Conservation (phyloP, 2,888 invertebrate genomes). For the Drosophila mayaguana region DNA sequence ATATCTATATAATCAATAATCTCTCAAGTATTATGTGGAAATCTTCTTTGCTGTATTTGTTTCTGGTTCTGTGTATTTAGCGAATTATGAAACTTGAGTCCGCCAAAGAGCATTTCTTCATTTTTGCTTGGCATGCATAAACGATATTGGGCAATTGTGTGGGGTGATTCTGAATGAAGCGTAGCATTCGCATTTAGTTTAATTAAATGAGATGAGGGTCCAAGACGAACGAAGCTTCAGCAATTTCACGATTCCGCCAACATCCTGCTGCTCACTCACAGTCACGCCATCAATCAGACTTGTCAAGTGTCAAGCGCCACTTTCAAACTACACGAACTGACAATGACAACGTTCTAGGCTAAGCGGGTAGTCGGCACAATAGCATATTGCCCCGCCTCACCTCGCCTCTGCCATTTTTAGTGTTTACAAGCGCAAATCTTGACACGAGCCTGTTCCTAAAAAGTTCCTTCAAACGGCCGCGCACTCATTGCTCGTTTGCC, state of each 20-base stretch:
- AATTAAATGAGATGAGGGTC: constrained; percentile 64
- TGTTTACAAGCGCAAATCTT: constrained; percentile 75
- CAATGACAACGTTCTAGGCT: constrained; percentile 64
- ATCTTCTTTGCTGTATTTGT: background rate
- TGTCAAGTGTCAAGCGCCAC: constrained; percentile 72
- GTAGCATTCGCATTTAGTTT: constrained; percentile 64
- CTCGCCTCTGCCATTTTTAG: constrained; percentile 60
- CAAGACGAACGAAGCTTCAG: constrained; percentile 20
- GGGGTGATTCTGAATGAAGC: constrained; percentile 36
- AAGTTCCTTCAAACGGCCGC: constrained; percentile 17
- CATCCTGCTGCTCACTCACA: constrained; percentile 27
- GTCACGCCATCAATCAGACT: constrained; percentile 69
- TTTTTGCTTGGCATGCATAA: constrained; percentile 25
- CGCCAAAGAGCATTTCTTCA: background rate
- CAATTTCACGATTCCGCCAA: constrained; percentile 17
- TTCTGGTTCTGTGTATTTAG: constrained; percentile 5
- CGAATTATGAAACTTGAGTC: constrained; percentile 1
- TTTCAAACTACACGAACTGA: constrained; percentile 75
- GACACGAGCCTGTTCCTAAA: constrained; percentile 49
- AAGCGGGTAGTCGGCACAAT: constrained; percentile 28
- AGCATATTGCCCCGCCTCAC: constrained; percentile 13
- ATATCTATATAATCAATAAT: background rate
- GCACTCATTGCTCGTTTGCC: constrained; percentile 56
- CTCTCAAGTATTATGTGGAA: background rate
- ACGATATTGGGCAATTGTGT: constrained; percentile 28